phyloP scores from a whole-genome alignment of 1,140 invertebrate genomes.

The Drosophila albomicans region DNA sequence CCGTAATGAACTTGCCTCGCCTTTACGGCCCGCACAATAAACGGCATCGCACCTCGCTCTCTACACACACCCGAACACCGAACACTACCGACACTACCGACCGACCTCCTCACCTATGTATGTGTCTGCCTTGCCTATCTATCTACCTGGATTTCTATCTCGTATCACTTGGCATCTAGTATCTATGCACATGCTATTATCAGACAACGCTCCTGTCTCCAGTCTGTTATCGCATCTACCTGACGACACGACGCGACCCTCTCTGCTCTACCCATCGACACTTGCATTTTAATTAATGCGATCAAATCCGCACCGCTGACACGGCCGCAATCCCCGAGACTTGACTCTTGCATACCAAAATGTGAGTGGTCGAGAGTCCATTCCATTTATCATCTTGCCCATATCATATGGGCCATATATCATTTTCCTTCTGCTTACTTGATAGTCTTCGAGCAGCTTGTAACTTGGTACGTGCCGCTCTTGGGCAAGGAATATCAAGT shows the following conservation, averaged over 20 bases:
- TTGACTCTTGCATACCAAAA: slow-evolving; percentile 17
- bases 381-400: slow-evolving; percentile 19
- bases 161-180: not conserved
- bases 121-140: not conserved
- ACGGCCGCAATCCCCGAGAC: not conserved
- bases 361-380: too few species aligned
- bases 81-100: not conserved
- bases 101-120: not conserved
- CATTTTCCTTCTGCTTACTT: not conserved
- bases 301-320: not conserved
- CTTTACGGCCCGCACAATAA: slow-evolving; percentile 42
- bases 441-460: not conserved
- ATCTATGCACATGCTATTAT: not conserved
- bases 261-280: not conserved
- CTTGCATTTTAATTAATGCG: slow-evolving; percentile 1
- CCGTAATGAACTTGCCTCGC: slow-evolving; percentile 74
- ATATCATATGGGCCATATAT: slow-evolving; percentile 6
- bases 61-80: too few species aligned
- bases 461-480: not conserved
- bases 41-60: too few species aligned
- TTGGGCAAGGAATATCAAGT: not conserved
- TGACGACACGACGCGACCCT: not conserved
- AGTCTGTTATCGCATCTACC: not conserved
- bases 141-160: not conserved
- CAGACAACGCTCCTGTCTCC: not conserved